These are phyloP conservation scores for Parelbella ahira DNA, from an alignment of 2,888 invertebrate species.

Conservation along the genomic window DNA sequence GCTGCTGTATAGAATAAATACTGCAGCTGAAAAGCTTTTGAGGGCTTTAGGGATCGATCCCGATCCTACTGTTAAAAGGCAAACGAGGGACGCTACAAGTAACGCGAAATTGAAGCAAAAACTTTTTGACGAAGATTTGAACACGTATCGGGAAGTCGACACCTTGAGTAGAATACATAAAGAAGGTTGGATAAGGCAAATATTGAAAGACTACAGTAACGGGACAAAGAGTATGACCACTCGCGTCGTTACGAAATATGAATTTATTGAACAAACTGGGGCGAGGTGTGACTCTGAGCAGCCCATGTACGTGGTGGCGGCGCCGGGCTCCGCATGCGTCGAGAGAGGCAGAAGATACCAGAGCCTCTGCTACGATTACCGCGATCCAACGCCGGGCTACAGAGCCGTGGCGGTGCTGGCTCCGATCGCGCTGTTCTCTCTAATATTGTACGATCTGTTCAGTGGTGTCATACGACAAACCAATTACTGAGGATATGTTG, in stretches of 20 bases:
- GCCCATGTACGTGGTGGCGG: conserved; percentile 51
- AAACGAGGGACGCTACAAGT: background rate
- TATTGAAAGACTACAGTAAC: conserved; percentile 37
- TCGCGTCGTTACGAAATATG: conserved; percentile 54
- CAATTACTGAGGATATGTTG: conserved; percentile 47
- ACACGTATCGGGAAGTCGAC: conserved; percentile 42
- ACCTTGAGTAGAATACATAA: conserved; percentile 46
- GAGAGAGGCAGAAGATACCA: conserved; percentile 52
- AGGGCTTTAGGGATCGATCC: conserved; percentile 6
- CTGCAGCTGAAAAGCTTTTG: background rate
- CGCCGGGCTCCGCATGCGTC: conserved; percentile 52
- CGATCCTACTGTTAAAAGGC: background rate
- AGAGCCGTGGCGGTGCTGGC: conserved; percentile 62
- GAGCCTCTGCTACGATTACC: conserved; percentile 58
- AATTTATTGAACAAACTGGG: conserved; percentile 47
- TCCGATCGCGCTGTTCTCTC: conserved; percentile 58
- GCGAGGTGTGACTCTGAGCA: conserved; percentile 53
- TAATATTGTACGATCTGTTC: conserved; percentile 67
- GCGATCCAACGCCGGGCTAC: conserved; percentile 61
- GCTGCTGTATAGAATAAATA: background rate
- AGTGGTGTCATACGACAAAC: conserved; percentile 66
- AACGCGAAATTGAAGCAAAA: background rate
- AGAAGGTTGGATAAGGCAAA: conserved; percentile 42
- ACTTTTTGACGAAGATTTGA: background rate
- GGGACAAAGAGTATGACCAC: conserved; percentile 51